Conservation (phyloP, 2,888 invertebrate species). For the Catocala nupta region DNA sequence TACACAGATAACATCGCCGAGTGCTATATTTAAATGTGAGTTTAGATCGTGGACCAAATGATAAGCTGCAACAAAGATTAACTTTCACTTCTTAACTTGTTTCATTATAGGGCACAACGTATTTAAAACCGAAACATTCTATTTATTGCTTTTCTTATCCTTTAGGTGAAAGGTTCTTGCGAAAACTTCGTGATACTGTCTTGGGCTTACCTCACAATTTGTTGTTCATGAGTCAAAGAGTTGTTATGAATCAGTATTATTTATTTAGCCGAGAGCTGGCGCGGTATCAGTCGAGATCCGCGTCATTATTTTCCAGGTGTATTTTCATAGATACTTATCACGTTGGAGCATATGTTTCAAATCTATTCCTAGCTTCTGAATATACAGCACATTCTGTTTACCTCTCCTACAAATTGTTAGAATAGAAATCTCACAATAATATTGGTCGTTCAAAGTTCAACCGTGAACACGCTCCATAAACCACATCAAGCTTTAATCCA, state of each 20-base stretch:
- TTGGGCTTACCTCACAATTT: neutral
- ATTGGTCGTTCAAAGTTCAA: constrained; percentile 26
- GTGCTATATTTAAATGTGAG: constrained; percentile 41
- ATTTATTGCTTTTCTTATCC: constrained; percentile 3
- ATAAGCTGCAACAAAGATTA: constrained; percentile 45
- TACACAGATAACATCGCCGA: constrained; percentile 29
- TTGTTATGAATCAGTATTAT: neutral
- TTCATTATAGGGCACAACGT: neutral
- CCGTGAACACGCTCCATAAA: constrained; percentile 20
- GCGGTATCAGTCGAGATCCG: neutral
- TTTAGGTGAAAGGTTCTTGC: neutral
- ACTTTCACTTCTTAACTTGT: constrained; percentile 41
- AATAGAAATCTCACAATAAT: constrained; percentile 19
- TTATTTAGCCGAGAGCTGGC: neutral
- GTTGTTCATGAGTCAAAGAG: neutral
- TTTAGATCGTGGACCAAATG: constrained; percentile 43
- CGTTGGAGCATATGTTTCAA: neutral
- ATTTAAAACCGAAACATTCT: constrained; percentile 3
- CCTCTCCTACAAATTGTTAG: constrained; percentile 15
- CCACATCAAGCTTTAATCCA: constrained; percentile 21
- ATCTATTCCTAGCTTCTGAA: neutral
- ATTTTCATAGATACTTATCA: neutral
- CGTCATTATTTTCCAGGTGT: neutral
- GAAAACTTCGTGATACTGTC: neutral
- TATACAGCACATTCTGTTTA: no score